These are phyloP conservation scores for Berghia stephanieae DNA, from an alignment of 1,140 invertebrate species.

Conservation along the genomic window DNA sequence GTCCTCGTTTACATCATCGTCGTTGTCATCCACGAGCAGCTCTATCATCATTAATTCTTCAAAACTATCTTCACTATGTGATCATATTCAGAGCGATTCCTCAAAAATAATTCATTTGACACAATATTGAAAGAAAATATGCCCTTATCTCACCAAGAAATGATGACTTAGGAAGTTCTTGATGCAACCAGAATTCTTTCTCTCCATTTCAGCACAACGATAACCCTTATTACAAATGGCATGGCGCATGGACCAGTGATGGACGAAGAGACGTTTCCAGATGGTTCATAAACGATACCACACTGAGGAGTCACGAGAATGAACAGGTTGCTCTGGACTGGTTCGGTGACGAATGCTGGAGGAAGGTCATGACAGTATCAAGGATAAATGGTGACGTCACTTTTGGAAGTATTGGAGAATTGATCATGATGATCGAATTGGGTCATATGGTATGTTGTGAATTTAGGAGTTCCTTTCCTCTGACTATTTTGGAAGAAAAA, in stretches of 20 bases:
- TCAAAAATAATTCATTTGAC: no score
- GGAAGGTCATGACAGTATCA: slow-evolving; percentile 28
- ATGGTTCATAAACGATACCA: slow-evolving; percentile 30
- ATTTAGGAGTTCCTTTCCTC: not conserved
- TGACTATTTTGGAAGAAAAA: no score
- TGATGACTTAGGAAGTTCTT: not conserved
- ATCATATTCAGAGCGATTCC: no score
- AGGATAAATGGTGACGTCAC: not conserved
- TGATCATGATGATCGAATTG: slow-evolving; percentile 32
- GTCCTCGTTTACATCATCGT: no score
- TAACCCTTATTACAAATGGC: slow-evolving; percentile 34
- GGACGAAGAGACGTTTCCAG: slow-evolving; percentile 35
- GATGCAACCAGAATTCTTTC: not conserved
- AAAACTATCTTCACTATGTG: no score
- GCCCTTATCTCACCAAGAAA: not conserved
- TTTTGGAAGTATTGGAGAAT: slow-evolving; percentile 30
- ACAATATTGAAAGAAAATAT: not conserved
- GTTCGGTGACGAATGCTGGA: slow-evolving; percentile 37
- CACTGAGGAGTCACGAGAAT: slow-evolving; percentile 36
- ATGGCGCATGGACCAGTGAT: slow-evolving; percentile 32
- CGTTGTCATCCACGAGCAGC: no score
- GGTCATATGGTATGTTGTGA: slow-evolving; percentile 32
- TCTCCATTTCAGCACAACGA: slow-evolving; percentile 21
- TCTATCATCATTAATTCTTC: not conserved
- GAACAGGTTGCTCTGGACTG: slow-evolving; percentile 40